These are phyloP conservation scores for Lasioglossum oenotherae DNA, from an alignment of 2,888 invertebrate genomes.

Conservation along the genomic window DNA sequence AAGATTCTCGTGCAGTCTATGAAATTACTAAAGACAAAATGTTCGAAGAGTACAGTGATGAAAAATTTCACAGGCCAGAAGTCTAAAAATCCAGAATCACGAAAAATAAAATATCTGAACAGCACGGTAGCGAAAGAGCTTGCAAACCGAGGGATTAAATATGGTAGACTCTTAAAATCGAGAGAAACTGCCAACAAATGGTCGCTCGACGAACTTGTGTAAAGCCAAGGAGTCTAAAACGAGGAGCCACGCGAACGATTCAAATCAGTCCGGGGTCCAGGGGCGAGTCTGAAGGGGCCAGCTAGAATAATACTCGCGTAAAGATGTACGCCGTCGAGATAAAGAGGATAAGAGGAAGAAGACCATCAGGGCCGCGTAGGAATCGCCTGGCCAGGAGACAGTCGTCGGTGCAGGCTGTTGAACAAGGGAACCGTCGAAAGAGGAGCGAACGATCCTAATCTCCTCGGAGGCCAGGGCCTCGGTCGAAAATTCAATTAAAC, in stretches of 20 bases:
- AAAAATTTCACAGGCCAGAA: too few species aligned
- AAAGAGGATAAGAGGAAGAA: slow-evolving; percentile 54
- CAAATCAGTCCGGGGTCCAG: neutral
- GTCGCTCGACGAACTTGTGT: neutral
- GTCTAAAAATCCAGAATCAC: too few species aligned
- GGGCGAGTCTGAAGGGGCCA: slow-evolving; percentile 36
- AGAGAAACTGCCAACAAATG: neutral
- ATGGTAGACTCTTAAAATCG: neutral
- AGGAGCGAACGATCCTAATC: slow-evolving; percentile 79
- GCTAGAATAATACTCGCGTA: slow-evolving; percentile 65
- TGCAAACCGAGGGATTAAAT: neutral
- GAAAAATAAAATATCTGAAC: too few species aligned
- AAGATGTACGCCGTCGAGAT: slow-evolving; percentile 50
- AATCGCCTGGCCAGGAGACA: slow-evolving; percentile 33
- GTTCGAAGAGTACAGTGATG: too few species aligned
- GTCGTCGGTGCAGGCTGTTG: slow-evolving; percentile 4
- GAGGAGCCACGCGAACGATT: neutral
- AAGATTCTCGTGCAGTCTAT: too few species aligned
- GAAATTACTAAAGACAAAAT: too few species aligned
- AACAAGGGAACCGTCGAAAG: slow-evolving; percentile 28
- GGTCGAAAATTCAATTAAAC: slow-evolving; percentile 84
- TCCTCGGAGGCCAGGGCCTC: slow-evolving; percentile 71
- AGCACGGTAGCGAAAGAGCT: too few species aligned
- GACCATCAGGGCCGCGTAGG: slow-evolving; percentile 39
- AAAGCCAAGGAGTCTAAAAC: neutral